Evolutionary conservation across 2,113 vertebrate genomes (phyloP).

Genomic region (Anser cygnoides): DNA sequence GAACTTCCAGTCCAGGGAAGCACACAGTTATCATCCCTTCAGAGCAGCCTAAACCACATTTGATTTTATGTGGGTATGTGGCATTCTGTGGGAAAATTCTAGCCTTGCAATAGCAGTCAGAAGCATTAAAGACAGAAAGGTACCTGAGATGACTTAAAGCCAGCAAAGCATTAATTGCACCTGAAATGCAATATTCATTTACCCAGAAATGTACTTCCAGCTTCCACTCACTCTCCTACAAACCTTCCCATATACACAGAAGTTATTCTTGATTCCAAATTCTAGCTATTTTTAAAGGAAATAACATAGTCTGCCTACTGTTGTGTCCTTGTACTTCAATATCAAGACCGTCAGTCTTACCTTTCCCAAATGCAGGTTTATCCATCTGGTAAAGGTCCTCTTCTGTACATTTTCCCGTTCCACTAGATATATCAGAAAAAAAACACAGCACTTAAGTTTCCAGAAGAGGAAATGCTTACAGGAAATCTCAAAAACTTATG

Average conservation of each 20-base stretch:
- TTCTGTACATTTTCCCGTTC: constrained; percentile 96
- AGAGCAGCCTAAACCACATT: neutral
- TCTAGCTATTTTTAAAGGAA: neutral
- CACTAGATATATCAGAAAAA: constrained; percentile 83
- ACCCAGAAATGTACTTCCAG: neutral
- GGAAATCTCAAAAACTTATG: neutral
- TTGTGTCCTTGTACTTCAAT: neutral
- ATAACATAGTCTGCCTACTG: neutral
- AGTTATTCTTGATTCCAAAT: neutral
- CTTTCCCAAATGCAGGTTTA: constrained; percentile 96
- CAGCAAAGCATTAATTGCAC: neutral
- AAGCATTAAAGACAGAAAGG: neutral
- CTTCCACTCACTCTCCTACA: neutral
- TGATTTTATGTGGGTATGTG: neutral
- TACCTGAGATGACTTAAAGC: neutral
- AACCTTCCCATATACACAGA: neutral
- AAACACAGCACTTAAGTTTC: constrained; percentile 39
- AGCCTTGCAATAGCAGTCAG: neutral
- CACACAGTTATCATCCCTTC: neutral
- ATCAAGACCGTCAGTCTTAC: constrained; percentile 69
- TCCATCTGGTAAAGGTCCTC: constrained; percentile 97
- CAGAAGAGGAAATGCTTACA: neutral
- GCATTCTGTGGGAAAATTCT: neutral
- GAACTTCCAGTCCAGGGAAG: neutral
- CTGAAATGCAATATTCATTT: neutral